Percentiles rank a stretch among this genome's conserved stretches.
Evolutionary conservation across 2,797 vertebrate genomes (phyloP).

Genomic region (Cyprinodon diabolis): DNA sequence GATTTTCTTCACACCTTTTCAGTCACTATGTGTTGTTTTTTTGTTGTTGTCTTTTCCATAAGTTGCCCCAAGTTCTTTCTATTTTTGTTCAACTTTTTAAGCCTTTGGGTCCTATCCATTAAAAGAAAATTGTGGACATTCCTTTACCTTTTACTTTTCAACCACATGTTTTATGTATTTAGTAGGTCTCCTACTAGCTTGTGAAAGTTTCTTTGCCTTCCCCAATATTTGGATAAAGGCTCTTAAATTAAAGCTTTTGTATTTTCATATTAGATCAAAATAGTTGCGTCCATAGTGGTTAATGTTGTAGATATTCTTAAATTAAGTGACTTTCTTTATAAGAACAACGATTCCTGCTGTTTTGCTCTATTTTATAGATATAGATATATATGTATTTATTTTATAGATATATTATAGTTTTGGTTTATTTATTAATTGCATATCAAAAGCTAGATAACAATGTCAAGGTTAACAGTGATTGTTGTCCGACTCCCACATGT

Average conservation of each 20-base stretch:
- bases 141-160: background rate
- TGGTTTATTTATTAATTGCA: background rate
- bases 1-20: background rate
- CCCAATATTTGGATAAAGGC: too few relatives aligned
- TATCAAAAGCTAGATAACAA: background rate
- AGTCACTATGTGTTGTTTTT: background rate
- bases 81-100: too few relatives aligned
- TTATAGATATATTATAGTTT: background rate
- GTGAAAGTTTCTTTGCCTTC: too few relatives aligned
- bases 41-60: too few relatives aligned
- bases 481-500: background rate
- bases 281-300: background rate
- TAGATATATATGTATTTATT: too few relatives aligned
- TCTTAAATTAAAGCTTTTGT: background rate
- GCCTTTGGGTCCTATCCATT: too few relatives aligned
- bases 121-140: too few relatives aligned
- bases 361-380: background rate
- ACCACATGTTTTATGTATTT: background rate
- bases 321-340: background rate
- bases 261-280: background rate
- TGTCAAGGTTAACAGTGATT: background rate
- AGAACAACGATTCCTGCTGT: background rate
- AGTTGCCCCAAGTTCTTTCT: too few relatives aligned
- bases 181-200: background rate
- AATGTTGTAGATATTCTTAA: too few relatives aligned